Evolutionary conservation across 1,140 invertebrate species (phyloP).

Genomic region (Pseudomyrmex concolor): DNA sequence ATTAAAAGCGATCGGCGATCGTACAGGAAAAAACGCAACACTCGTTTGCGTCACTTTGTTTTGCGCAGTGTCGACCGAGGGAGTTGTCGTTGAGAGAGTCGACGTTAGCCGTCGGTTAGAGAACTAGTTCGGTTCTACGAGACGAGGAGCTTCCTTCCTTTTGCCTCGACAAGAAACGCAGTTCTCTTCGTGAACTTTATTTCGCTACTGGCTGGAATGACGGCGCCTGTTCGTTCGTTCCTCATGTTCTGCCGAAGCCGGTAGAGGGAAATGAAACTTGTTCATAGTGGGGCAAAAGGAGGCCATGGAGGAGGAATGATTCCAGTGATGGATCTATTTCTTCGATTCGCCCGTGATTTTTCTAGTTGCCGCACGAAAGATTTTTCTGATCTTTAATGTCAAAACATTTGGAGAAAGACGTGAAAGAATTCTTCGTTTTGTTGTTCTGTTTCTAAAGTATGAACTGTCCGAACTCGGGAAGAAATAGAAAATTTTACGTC

Average conservation of each 20-base stretch:
- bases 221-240: slow-evolving; percentile 68
- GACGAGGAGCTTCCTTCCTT: neutral
- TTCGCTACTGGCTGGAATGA: slow-evolving; percentile 70
- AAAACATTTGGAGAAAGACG: too few relatives aligned
- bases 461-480: too few relatives aligned
- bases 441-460: too few relatives aligned
- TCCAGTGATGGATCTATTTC: slow-evolving; percentile 53
- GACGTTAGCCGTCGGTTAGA: neutral
- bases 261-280: slow-evolving; percentile 31
- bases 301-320: slow-evolving; percentile 62
- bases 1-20: slow-evolving; percentile 6
- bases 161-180: slow-evolving; percentile 18
- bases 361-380: neutral
- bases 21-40: slow-evolving; percentile 2
- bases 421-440: too few relatives aligned
- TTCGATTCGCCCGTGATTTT: neutral
- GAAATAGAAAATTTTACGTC: too few relatives aligned
- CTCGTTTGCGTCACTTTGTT: slow-evolving; percentile 7
- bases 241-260: slow-evolving; percentile 29
- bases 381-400: neutral
- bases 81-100: neutral
- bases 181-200: slow-evolving; percentile 71
- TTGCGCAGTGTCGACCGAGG: neutral
- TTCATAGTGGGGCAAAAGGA: slow-evolving; percentile 59
- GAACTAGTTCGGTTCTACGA: neutral